Percentiles rank a stretch among this genome's conserved stretches.
These are phyloP conservation scores for Podocnemis expansa DNA, from an alignment of 2,113 vertebrate species.

Conservation along the genomic window DNA sequence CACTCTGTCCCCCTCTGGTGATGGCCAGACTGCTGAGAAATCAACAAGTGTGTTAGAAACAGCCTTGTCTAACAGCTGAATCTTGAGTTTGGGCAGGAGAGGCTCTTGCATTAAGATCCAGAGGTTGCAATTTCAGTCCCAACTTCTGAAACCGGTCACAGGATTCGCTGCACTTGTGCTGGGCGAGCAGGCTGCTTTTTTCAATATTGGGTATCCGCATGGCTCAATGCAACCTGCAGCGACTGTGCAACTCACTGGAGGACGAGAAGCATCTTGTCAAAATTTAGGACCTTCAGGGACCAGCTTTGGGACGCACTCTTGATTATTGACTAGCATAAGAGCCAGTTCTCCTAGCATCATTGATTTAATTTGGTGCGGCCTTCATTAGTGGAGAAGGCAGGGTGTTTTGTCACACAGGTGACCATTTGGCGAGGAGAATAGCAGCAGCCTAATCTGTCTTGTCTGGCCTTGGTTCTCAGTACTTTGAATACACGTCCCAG, in stretches of 20 bases:
- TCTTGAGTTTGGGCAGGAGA: neutral
- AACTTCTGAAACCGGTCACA: neutral
- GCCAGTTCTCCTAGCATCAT: neutral
- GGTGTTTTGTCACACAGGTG: neutral
- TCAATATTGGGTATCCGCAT: too few species aligned
- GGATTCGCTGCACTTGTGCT: neutral
- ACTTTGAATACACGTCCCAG: conserved; percentile 91
- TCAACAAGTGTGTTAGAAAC: neutral
- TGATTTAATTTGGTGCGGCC: neutral
- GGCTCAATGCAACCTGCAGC: neutral
- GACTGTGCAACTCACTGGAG: neutral
- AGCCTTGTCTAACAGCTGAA: neutral
- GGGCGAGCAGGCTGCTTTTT: too few species aligned
- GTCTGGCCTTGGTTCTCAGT: conserved; percentile 74
- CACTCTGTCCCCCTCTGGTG: neutral
- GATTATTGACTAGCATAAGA: neutral
- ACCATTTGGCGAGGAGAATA: neutral
- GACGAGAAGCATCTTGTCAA: neutral
- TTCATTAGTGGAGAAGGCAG: neutral
- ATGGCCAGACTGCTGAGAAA: neutral
- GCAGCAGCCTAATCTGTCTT: fast-evolving
- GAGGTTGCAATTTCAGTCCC: neutral
- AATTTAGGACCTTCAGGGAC: neutral
- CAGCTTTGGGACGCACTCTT: neutral
- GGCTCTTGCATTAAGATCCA: neutral